Conservation (phyloP, 2,797 vertebrate genomes). For the Peromyscus nudipes region DNA sequence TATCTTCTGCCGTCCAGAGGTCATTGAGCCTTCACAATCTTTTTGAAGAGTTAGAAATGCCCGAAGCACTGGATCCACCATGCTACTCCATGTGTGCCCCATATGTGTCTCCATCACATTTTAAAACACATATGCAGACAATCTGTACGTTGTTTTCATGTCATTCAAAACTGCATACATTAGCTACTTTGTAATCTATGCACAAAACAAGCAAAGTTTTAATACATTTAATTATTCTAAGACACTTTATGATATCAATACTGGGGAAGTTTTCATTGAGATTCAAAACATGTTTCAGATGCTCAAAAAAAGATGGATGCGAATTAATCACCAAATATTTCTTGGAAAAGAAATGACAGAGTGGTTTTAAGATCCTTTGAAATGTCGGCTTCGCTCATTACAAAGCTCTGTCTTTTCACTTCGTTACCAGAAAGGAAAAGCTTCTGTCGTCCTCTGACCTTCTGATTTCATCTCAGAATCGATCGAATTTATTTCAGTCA, state of each 20-base stretch:
- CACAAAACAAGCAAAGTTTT: constrained; percentile 39
- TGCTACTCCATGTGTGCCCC: not conserved
- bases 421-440: constrained; percentile 50
- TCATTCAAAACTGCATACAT: constrained; percentile 45
- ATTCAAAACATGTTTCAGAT: constrained; percentile 66
- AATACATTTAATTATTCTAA: constrained; percentile 55
- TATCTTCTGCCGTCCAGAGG: not conserved
- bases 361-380: constrained; percentile 67
- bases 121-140: not conserved
- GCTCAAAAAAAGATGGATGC: constrained; percentile 50
- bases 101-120: constrained; percentile 1
- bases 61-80: not conserved
- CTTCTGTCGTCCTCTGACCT: constrained; percentile 58
- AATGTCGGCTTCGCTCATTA: constrained; percentile 55
- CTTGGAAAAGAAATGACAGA: constrained; percentile 60
- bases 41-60: not conserved
- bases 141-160: constrained; percentile 26
- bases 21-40: not conserved
- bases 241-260: not conserved
- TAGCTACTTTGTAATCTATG: constrained; percentile 53
- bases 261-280: constrained; percentile 62
- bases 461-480: constrained; percentile 50
- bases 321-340: constrained; percentile 73
- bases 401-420: constrained; percentile 55
- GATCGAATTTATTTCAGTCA: constrained; percentile 57